Evolutionary conservation across 2,797 vertebrate species (phyloP), one percentile per base, ranked within the genome.

Genomic region (Rhinatrema bivittatum): DNA sequence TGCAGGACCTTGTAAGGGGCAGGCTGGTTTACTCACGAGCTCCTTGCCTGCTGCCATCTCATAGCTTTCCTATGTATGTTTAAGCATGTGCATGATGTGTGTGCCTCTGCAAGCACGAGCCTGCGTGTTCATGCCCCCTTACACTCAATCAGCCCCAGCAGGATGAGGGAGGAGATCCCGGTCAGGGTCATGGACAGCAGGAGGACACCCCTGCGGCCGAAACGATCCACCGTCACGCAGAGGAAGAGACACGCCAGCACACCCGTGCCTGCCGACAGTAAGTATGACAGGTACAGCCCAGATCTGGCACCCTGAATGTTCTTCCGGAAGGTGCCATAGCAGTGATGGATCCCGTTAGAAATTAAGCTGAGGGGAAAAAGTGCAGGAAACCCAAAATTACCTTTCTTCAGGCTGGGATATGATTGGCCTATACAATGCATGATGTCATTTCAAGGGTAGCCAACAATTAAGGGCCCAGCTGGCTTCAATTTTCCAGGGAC

Each of bases 91-190:
- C n/a, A n/a, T n/a, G n/a, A n/a, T n/a, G n/a, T n/a, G n/a, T n/a
- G n/a, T n/a, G n/a, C n/a, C n/a, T n/a, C n/a, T n/a, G n/a, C n/a
- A n/a, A n/a, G n/a, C n/a, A n/a, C n/a, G n/a, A n/a, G n/a, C n/a
- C n/a, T 19, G 6, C 5, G 18, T 19, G 19, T 5, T 18, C 19
- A 18, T 5, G 18, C n/a, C n/a, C n/a, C n/a, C n/a, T n/a, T 75
- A 93, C 91, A 92, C 60, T 91, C 80, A 76, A 88, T 87, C 38
- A 93, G 73, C 31, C 90, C 91, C 47, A 93, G 81, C 31, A 92
- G 81, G 52, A 91, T 87, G 33, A 92, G 62, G 22, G 89, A 93
- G 1, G 89, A 87, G 28, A 91, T 80, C 12, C 91, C 88, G 1
- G 87, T 91, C 74, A 90, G 68, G 3, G 89, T 91, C 85, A 91